A percentile compares a stretch with the other conserved stretches of the same genome.
Evolutionary conservation across 2,888 invertebrate species (phyloP).

Genomic region (Calliopum simillimum): DNA sequence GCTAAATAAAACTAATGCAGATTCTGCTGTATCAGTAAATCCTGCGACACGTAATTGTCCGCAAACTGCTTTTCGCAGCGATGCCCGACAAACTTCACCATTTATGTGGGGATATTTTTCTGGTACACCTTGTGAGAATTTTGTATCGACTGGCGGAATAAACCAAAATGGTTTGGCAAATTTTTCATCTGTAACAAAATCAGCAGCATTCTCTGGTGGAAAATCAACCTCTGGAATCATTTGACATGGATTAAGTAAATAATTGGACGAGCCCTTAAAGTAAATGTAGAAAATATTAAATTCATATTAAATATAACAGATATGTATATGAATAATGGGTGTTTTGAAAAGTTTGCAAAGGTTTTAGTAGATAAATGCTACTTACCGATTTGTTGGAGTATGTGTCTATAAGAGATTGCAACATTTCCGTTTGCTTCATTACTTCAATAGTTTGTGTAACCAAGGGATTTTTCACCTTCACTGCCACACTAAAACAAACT

Average conservation of each 20-base stretch:
- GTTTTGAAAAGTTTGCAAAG: neutral
- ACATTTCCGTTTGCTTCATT: slow-evolving; percentile 66
- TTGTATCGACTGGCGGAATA: slow-evolving; percentile 60
- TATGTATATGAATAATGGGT: no score
- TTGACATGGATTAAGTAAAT: slow-evolving; percentile 64
- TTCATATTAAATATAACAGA: neutral
- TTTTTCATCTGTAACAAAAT: slow-evolving; percentile 61
- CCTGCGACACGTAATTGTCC: slow-evolving; percentile 64
- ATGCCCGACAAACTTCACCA: slow-evolving; percentile 53
- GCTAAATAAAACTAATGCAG: slow-evolving; percentile 58
- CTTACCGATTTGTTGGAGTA: slow-evolving; percentile 65
- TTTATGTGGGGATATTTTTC: slow-evolving; percentile 56
- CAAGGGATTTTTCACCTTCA: slow-evolving; percentile 61
- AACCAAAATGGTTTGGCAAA: slow-evolving; percentile 66
- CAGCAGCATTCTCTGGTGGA: slow-evolving; percentile 63
- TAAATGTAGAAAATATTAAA: neutral
- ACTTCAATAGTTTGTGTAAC: slow-evolving; percentile 67
- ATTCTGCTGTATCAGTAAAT: slow-evolving; percentile 63
- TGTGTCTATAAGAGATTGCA: slow-evolving; percentile 65
- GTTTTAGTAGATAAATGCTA: neutral
- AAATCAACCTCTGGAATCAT: slow-evolving; percentile 66
- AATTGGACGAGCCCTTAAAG: slow-evolving; percentile 61
- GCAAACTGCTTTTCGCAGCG: slow-evolving; percentile 62
- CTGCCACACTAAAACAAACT: slow-evolving; percentile 47
- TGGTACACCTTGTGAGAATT: slow-evolving; percentile 60